Conservation (phyloP, 2,113 vertebrate genomes). For the Alligator sinensis region DNA sequence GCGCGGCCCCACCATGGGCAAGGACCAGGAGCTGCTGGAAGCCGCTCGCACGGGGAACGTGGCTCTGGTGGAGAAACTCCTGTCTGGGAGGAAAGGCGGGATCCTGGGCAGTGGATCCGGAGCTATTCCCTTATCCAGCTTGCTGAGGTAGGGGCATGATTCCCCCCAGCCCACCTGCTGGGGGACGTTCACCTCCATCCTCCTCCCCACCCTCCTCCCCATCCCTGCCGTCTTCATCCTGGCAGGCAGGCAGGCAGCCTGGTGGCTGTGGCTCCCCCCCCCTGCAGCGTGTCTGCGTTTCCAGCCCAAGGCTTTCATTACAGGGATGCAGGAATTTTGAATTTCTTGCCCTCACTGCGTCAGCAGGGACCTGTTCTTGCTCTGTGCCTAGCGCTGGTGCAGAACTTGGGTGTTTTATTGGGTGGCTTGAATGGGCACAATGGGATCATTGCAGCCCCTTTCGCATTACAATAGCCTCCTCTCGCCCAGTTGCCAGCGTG, state of each 20-base stretch:
- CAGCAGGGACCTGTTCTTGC: slow-evolving; percentile 68
- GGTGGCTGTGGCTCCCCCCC: slow-evolving; percentile 12
- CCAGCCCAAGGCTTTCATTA: slow-evolving; percentile 68
- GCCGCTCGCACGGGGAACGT: slow-evolving; percentile 97
- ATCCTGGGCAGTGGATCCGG: slow-evolving; percentile 93
- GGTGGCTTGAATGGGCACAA: neutral
- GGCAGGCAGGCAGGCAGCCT: slow-evolving; percentile 52
- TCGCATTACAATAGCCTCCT: neutral
- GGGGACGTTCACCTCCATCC: slow-evolving; percentile 38
- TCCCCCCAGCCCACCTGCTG: slow-evolving; percentile 35
- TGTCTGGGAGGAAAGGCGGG: slow-evolving; percentile 95
- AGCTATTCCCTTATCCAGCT: slow-evolving; percentile 92
- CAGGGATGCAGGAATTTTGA: slow-evolving; percentile 56
- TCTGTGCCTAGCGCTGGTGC: slow-evolving; percentile 58
- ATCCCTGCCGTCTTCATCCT: slow-evolving; percentile 57
- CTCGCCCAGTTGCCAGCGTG: slow-evolving; percentile 49
- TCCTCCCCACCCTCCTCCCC: slow-evolving; percentile 42
- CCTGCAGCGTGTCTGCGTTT: slow-evolving; percentile 54
- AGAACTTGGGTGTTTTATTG: slow-evolving; percentile 69
- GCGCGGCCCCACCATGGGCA: slow-evolving; percentile 87
- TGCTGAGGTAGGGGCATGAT: slow-evolving; percentile 90
- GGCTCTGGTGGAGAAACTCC: slow-evolving; percentile 95
- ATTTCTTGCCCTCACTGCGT: slow-evolving; percentile 71
- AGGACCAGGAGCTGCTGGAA: slow-evolving; percentile 98
- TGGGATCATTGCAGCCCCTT: neutral